Evolutionary conservation across 2,888 invertebrate genomes (phyloP).

Genomic region (Eretmocerus hayati): DNA sequence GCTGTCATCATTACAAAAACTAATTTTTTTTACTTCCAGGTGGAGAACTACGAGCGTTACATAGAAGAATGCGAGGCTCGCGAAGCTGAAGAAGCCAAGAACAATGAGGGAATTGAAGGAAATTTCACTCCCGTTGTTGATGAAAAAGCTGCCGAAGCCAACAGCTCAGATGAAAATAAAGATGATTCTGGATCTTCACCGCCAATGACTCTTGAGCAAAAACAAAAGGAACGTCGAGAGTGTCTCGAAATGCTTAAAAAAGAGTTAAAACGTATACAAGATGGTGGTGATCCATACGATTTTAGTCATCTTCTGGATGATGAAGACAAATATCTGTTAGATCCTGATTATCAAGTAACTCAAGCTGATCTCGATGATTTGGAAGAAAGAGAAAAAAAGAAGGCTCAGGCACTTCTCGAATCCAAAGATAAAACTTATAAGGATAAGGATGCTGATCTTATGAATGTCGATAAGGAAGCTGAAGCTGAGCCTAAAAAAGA

Average conservation of each 20-base stretch:
- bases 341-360: too few species aligned
- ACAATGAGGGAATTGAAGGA: neutral
- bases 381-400: too few species aligned
- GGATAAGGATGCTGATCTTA: too few species aligned
- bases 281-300: constrained; percentile 38
- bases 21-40: constrained; percentile 24
- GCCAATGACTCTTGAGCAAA: constrained; percentile 24
- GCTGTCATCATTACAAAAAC: neutral
- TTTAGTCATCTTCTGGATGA: constrained; percentile 38
- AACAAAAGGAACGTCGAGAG: constrained; percentile 40
- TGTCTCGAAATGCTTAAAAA: constrained; percentile 41
- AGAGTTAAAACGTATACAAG: constrained; percentile 37
- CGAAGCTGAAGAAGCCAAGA: constrained; percentile 24
- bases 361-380: too few species aligned
- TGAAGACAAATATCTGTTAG: neutral
- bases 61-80: constrained; percentile 38
- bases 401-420: too few species aligned
- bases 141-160: too few species aligned
- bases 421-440: too few species aligned
- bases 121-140: too few species aligned
- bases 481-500: too few species aligned
- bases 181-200: too few species aligned
- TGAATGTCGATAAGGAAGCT: too few species aligned
- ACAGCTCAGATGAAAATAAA: too few species aligned
- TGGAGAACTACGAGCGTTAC: constrained; percentile 39